Conservation (phyloP, 2,888 invertebrate species). For the Diarsia rubi region DNA sequence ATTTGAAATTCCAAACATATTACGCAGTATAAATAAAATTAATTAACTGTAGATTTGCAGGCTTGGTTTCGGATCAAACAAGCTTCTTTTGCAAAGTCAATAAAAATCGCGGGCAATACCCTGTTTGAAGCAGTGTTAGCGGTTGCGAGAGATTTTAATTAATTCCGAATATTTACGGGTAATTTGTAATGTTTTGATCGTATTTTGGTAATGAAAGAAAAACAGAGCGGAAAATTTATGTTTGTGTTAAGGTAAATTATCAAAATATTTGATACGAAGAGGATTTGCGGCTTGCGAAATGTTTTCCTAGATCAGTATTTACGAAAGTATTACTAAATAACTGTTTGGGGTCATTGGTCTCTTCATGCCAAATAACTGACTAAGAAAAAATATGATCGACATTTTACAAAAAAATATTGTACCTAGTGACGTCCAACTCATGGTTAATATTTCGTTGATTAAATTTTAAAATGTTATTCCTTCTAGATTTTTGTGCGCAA, state of each 20-base stretch:
- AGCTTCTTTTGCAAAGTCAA: constrained; percentile 60
- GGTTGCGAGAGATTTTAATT: constrained; percentile 64
- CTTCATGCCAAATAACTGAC: neutral
- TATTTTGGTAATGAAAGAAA: constrained; percentile 51
- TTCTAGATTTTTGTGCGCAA: no score
- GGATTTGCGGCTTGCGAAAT: neutral
- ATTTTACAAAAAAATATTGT: neutral
- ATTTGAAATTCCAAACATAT: constrained; percentile 39
- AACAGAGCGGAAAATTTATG: constrained; percentile 32
- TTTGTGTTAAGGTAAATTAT: constrained; percentile 18
- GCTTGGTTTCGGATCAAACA: constrained; percentile 59
- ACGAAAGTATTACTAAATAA: neutral
- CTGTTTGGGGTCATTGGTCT: neutral
- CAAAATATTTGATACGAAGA: constrained; percentile 9
- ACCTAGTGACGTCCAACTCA: neutral
- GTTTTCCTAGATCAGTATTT: neutral
- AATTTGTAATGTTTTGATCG: constrained; percentile 54
- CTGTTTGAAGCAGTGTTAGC: constrained; percentile 49
- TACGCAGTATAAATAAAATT: constrained; percentile 56
- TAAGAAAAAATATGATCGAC: neutral
- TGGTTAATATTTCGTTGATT: no score
- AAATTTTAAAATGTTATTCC: no score
- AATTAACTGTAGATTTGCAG: constrained; percentile 61
- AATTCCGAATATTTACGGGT: constrained; percentile 60
- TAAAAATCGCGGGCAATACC: constrained; percentile 53